Percentiles rank a stretch among this genome's conserved stretches.
Conservation (phyloP, 1,140 invertebrate genomes). For the Uloborus diversus region DNA sequence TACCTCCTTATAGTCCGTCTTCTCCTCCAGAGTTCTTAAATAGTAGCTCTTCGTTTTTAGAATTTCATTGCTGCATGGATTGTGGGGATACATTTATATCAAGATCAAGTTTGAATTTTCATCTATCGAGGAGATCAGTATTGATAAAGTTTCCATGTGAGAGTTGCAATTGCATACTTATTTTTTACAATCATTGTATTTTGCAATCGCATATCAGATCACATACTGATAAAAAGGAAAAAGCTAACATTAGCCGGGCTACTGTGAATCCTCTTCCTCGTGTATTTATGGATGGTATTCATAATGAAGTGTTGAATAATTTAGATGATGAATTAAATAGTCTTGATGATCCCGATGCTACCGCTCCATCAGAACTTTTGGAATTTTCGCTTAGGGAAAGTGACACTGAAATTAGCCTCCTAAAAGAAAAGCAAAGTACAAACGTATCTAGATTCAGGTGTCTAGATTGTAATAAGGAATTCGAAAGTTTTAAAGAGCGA, state of each 20-base stretch:
- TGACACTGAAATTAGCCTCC: not conserved
- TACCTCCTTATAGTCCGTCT: constrained; percentile 46
- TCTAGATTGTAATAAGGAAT: constrained; percentile 50
- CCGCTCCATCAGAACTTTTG: constrained; percentile 18
- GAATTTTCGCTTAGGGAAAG: constrained; percentile 39
- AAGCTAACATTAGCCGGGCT: constrained; percentile 43
- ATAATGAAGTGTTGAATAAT: not conserved
- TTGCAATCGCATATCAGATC: constrained; percentile 37
- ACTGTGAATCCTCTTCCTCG: constrained; percentile 40
- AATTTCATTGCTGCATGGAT: constrained; percentile 61
- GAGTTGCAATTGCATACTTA: constrained; percentile 58
- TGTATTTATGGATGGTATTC: constrained; percentile 51
- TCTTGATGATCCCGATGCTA: not conserved
- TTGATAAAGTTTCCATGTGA: constrained; percentile 62
- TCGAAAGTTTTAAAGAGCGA: constrained; percentile 39
- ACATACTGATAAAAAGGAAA: constrained; percentile 53
- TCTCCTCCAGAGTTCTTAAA: not conserved
- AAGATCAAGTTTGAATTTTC: constrained; percentile 60
- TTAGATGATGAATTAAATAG: constrained; percentile 21
- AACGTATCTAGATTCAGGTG: constrained; percentile 25
- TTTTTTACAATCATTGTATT: constrained; percentile 61
- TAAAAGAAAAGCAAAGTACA: not conserved
- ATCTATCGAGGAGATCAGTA: constrained; percentile 61
- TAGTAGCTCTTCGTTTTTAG: not conserved
- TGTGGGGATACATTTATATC: constrained; percentile 63